Conservation (phyloP, 1,140 invertebrate species). For the Psix sp. region DNA sequence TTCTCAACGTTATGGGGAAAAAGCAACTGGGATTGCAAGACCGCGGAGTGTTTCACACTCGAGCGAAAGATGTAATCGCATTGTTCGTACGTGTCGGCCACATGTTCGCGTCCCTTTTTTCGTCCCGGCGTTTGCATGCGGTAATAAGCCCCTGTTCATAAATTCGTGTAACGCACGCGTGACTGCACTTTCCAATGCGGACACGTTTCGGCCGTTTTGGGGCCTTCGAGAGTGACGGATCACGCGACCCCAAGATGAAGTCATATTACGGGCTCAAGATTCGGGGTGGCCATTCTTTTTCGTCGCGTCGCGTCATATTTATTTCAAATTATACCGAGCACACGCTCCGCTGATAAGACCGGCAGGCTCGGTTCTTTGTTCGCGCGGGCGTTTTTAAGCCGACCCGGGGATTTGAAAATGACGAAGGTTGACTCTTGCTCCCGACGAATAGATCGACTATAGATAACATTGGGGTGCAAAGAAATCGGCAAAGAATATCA, state of each 20-base stretch:
- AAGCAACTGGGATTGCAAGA: no score
- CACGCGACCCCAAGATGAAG: conserved; percentile 41
- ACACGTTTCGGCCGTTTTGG: conserved; percentile 47
- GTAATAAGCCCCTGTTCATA: conserved; percentile 39
- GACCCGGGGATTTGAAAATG: conserved; percentile 31
- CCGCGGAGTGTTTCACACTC: conserved; percentile 21
- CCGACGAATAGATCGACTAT: conserved; percentile 11
- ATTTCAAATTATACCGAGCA: conserved; percentile 48
- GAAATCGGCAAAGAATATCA: conserved; percentile 40
- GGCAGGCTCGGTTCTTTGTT: conserved; percentile 36
- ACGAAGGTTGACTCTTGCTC: conserved; percentile 41
- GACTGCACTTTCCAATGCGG: conserved; percentile 52
- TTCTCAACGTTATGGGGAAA: no score
- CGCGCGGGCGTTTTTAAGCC: conserved; percentile 9
- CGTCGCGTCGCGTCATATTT: conserved; percentile 52
- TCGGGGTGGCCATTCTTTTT: conserved; percentile 27
- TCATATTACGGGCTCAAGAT: conserved; percentile 52
- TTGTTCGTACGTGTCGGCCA: conserved; percentile 10
- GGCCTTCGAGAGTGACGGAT: conserved; percentile 36
- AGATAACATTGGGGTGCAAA: conserved; percentile 33
- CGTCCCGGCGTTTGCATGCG: conserved; percentile 11
- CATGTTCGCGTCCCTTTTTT: conserved; percentile 12
- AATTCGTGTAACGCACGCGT: conserved; percentile 40
- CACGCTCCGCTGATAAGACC: conserved; percentile 38
- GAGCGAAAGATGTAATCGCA: conserved; percentile 24